Percentiles rank a stretch among this genome's conserved stretches.
These are phyloP conservation scores for Piliocolobus tephrosceles DNA, from an alignment of 2,113 vertebrate genomes.

Conservation along the genomic window DNA sequence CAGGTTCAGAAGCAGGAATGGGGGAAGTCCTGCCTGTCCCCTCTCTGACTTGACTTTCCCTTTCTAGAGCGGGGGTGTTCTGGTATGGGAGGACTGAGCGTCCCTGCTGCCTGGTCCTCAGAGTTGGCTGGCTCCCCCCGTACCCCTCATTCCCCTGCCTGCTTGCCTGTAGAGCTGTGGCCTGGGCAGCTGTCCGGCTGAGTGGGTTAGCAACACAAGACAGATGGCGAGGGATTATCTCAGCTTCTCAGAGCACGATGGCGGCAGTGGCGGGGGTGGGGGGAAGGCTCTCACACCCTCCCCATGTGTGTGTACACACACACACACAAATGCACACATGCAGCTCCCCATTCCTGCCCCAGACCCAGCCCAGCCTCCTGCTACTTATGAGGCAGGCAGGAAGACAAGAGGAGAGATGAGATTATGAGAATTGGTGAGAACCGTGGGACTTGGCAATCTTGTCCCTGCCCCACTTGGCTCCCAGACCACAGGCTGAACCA, in stretches of 20 bases:
- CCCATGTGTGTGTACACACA: background rate
- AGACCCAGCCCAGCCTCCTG: conserved; percentile 2
- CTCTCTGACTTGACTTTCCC: background rate
- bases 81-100: background rate
- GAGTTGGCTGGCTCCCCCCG: conserved; percentile 30
- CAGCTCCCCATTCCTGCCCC: background rate
- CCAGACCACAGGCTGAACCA: conserved; percentile 50
- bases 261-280: background rate
- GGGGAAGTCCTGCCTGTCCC: background rate
- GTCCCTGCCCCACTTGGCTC: background rate
- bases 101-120: conserved; percentile 9
- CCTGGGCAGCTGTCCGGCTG: conserved; percentile 78
- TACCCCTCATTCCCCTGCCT: background rate
- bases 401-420: conserved; percentile 28
- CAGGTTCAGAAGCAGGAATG: background rate
- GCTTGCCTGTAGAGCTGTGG: conserved; percentile 61
- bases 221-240: conserved; percentile 81
- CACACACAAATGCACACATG: background rate
- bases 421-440: conserved; percentile 50
- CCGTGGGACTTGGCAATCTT: conserved; percentile 54
- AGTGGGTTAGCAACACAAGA: conserved; percentile 78
- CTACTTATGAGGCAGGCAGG: conserved; percentile 25
- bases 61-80: background rate
- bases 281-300: conserved; percentile 35
- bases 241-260: conserved; percentile 72